These are phyloP conservation scores for Tiliacea citrago DNA, from an alignment of 2,888 invertebrate genomes.

Conservation along the genomic window DNA sequence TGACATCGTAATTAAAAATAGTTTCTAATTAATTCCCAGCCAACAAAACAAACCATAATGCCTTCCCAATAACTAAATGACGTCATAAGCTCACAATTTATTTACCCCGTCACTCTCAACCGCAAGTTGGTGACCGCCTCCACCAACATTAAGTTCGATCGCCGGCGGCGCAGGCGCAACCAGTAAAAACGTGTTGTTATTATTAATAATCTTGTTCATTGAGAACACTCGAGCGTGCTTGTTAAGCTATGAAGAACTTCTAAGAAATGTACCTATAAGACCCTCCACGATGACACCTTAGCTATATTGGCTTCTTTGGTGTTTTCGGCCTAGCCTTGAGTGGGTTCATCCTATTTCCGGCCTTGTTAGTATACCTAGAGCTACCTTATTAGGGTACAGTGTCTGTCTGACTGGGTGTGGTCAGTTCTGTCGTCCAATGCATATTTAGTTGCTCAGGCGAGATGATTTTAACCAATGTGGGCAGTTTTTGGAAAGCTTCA, in stretches of 20 bases:
- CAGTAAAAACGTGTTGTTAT: conserved; percentile 88
- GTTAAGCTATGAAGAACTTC: conserved; percentile 71
- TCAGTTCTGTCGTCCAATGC: not conserved
- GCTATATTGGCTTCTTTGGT: not conserved
- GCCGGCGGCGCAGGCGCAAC: conserved; percentile 86
- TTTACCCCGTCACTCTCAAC: conserved; percentile 38
- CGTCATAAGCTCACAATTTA: conserved; percentile 41
- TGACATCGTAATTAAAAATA: not conserved
- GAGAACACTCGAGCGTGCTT: conserved; percentile 70
- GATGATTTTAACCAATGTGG: not conserved
- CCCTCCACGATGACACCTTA: conserved; percentile 67
- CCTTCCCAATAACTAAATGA: conserved; percentile 11
- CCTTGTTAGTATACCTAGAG: not conserved
- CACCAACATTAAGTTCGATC: conserved; percentile 74
- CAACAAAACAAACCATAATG: not conserved
- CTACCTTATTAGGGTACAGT: not conserved
- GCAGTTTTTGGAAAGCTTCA: not conserved
- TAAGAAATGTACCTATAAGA: conserved; percentile 68
- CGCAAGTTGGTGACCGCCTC: conserved; percentile 75
- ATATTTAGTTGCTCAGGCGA: too few species aligned
- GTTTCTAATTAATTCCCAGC: not conserved
- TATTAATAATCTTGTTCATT: conserved; percentile 87
- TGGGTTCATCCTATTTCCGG: conserved; percentile 6
- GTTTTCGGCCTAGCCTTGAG: conserved; percentile 8
- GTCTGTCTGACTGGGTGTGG: not conserved